Base-by-base conservation (phyloP, 2,888 invertebrate genomes). In the Poecilobothrus nobilitatus region DNA sequence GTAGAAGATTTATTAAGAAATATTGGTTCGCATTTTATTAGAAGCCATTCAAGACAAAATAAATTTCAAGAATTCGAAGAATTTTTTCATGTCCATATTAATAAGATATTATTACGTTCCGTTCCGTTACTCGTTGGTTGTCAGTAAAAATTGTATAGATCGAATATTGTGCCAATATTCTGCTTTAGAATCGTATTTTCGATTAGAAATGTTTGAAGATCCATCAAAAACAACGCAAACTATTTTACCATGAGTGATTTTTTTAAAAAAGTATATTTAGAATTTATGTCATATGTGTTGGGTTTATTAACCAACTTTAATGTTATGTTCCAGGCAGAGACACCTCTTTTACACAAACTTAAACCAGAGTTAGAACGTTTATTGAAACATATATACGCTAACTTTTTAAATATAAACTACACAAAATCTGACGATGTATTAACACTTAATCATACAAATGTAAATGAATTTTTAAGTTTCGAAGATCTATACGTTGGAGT, bases 301-400 rank as follows among this genome's bases (percentile, higher is more conserved):
- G 67, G 67, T 8, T 6, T 67, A 62, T 34, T 67, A n/a, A 67
- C 44, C 9, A 53, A 63, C 15, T 67, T 67, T 20, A 67, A 67
- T 37, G 53, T 37, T n/a, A 10, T 67, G 33, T 67, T 67, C 27
- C 67, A 67, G 62, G 21, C n/a, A 18, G 67, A 63, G 62, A 34
- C 63, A 6, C 20, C 67, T 62, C 21, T 37, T 37, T 37, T 37
- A 37, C 37, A 67, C 9, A 67, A 67, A 61, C 7, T 67, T 21
- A 62, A 67, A 21, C 63, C 67, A 33, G 67, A 67, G 62, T 1
- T 67, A 20, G 20, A 63, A 63, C 21, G 62, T 10, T 20, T 67
- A 34, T 15, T 63, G n/a, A 63, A 61, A 33, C 20, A n/a, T 62
- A 7, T 62, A 62, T 20, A n/a, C 61, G 2, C n/a, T 18, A 18